Conservation (phyloP, 2,113 vertebrate species). For the Atherinomorus stipes region DNA sequence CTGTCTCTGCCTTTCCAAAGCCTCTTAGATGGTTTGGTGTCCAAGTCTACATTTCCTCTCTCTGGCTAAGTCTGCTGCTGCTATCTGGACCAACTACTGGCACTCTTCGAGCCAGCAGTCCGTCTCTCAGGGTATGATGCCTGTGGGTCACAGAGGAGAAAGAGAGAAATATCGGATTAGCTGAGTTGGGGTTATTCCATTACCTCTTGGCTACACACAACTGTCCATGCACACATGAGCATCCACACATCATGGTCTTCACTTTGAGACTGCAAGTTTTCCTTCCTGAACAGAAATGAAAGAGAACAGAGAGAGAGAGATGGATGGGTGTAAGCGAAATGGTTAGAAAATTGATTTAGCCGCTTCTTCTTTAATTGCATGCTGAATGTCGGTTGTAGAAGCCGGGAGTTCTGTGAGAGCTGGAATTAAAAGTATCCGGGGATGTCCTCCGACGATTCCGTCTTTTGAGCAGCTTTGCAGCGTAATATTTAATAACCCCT, state of each 20-base stretch:
- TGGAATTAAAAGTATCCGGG: conserved; percentile 68
- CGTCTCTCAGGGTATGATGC: conserved; percentile 64
- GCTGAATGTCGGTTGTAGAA: conserved; percentile 45
- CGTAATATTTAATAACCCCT: conserved; percentile 82
- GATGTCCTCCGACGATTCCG: conserved; percentile 72
- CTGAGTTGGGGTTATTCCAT: conserved; percentile 72
- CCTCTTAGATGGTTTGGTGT: conserved; percentile 55
- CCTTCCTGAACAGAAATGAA: conserved; percentile 34
- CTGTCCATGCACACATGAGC: conserved; percentile 5
- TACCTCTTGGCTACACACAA: conserved; percentile 51
- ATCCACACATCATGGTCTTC: conserved; percentile 15
- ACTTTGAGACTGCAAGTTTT: conserved; percentile 39
- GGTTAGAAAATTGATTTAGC: conserved; percentile 57
- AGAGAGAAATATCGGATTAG: conserved; percentile 71
- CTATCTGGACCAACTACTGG: conserved; percentile 81
- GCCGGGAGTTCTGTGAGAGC: conserved; percentile 50
- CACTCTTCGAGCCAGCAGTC: conserved; percentile 63
- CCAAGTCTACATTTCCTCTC: conserved; percentile 69
- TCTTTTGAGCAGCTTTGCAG: conserved; percentile 75
- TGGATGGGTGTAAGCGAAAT: conserved; percentile 25
- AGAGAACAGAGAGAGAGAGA: background rate
- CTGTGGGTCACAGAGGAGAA: conserved; percentile 58
- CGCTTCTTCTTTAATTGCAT: conserved; percentile 69
- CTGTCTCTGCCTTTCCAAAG: conserved; percentile 33
- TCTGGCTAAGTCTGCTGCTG: conserved; percentile 70